Percentiles rank a stretch among this genome's conserved stretches.
phyloP scores from a whole-genome alignment of 2,113 vertebrate genomes.

The Pycnonotus jocosus region DNA sequence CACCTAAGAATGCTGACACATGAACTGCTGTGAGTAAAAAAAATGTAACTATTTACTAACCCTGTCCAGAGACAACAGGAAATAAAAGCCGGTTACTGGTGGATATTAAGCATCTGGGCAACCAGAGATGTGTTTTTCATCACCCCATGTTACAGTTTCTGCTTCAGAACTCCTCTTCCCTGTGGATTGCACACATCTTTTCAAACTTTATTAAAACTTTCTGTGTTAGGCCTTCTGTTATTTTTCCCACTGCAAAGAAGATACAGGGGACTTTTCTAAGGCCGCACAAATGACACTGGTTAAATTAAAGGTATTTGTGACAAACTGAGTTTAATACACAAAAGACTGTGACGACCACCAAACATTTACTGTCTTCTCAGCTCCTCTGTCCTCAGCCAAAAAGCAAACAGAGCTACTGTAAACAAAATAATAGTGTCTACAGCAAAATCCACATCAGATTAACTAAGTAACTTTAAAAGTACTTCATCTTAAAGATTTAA shows the following conservation, averaged over 20 bases:
- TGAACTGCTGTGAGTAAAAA: not conserved
- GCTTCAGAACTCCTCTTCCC: not conserved
- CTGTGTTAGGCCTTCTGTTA: not conserved
- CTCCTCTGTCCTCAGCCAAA: not conserved
- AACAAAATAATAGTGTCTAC: not conserved
- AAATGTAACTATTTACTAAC: not conserved
- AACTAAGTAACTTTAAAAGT: not conserved
- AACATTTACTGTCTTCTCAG: not conserved
- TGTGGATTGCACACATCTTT: not conserved
- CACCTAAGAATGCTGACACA: not conserved
- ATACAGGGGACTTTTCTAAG: not conserved
- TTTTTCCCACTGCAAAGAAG: not conserved
- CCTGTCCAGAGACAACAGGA: not conserved
- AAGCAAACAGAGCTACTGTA: not conserved
- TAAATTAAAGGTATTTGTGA: not conserved
- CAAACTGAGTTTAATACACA: not conserved
- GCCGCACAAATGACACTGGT: not conserved
- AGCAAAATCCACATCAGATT: not conserved
- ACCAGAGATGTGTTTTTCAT: not conserved
- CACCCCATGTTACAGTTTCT: not conserved
- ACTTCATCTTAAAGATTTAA: not conserved
- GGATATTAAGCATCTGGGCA: not conserved
- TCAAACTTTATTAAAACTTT: not conserved
- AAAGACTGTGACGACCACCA: not conserved
- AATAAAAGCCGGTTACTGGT: not conserved